Conservation (phyloP, 2,888 invertebrate genomes). For the Saturnia pavonia region DNA sequence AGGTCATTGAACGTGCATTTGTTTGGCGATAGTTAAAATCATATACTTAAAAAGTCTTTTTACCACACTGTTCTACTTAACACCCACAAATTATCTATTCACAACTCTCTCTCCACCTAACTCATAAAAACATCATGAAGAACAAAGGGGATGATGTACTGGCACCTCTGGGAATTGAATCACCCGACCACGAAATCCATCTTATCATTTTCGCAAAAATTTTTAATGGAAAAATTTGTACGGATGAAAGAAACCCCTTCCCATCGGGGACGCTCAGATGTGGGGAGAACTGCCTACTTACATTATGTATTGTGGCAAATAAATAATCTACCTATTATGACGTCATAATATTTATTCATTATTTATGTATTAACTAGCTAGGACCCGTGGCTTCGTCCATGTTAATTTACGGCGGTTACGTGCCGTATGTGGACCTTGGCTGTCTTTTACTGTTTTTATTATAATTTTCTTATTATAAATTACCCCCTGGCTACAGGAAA, state of each 20-base stretch:
- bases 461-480: too few relatives aligned
- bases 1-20: too few relatives aligned
- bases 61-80: not conserved
- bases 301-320: constrained; percentile 11
- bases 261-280: constrained; percentile 43
- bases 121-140: constrained; percentile 15
- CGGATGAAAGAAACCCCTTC: constrained; percentile 59
- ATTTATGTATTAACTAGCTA: not conserved
- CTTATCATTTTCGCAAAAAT: constrained; percentile 69
- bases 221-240: constrained; percentile 75
- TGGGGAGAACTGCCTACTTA: constrained; percentile 8
- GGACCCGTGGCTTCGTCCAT: too few relatives aligned
- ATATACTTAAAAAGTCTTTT: too few relatives aligned
- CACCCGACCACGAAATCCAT: constrained; percentile 77
- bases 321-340: not conserved
- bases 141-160: constrained; percentile 15
- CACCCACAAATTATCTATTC: constrained; percentile 17
- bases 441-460: too few relatives aligned
- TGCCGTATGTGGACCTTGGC: too few relatives aligned
- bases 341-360: not conserved
- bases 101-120: not conserved
- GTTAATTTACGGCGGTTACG: too few relatives aligned
- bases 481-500: too few relatives aligned
- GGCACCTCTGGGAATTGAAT: constrained; percentile 60
- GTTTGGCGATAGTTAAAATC: too few relatives aligned